Evolutionary conservation across 2,113 vertebrate species (phyloP).

Genomic region (Diadophis punctatus): DNA sequence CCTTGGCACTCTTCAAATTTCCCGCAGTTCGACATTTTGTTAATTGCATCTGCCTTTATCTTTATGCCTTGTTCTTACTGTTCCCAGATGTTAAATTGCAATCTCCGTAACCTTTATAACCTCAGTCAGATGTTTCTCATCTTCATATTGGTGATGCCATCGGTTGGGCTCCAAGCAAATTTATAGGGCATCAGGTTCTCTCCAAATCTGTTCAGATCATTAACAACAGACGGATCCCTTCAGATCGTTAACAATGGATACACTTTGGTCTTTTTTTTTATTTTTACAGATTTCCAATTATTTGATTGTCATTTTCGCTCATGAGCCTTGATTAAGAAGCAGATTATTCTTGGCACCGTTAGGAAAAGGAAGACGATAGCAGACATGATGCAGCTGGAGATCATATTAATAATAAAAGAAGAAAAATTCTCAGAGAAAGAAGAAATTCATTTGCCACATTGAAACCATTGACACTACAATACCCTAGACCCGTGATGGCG

Average conservation of each 20-base stretch:
- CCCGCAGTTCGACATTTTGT: not conserved
- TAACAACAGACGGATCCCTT: slow-evolving; percentile 21
- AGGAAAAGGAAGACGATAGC: slow-evolving; percentile 31
- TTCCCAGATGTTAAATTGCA: not conserved
- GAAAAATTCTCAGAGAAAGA: slow-evolving; percentile 34
- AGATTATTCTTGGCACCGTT: not conserved
- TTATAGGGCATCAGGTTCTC: not conserved
- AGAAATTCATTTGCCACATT: slow-evolving; percentile 45
- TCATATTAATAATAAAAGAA: not conserved
- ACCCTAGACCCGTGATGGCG: no score
- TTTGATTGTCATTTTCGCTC: slow-evolving; percentile 23
- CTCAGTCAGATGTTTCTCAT: not conserved
- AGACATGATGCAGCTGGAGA: slow-evolving; percentile 25
- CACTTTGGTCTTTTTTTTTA: slow-evolving; percentile 24
- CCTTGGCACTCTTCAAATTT: not conserved
- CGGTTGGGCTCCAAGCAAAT: not conserved
- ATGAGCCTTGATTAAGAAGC: slow-evolving; percentile 42
- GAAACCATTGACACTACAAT: slow-evolving; percentile 36
- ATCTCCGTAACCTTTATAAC: not conserved
- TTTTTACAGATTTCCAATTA: slow-evolving; percentile 42
- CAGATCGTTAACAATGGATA: slow-evolving; percentile 41
- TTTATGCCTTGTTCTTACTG: not conserved
- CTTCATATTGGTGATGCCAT: not conserved
- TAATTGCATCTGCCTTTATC: not conserved
- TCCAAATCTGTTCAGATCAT: slow-evolving; percentile 34